Evolutionary conservation across 1,140 invertebrate genomes (phyloP).

Genomic region (Pinna nobilis): DNA sequence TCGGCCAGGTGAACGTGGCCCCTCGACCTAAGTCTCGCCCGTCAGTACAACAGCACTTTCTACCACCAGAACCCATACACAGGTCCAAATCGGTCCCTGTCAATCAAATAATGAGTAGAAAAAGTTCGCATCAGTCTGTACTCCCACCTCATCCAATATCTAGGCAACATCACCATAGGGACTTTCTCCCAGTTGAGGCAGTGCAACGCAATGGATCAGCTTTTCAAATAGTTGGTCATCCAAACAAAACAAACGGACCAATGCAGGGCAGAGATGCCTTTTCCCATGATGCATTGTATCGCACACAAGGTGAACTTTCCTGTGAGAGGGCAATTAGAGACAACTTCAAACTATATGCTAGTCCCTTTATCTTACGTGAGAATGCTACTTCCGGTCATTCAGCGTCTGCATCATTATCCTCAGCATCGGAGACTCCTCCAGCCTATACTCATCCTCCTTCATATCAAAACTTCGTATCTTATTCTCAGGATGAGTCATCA

Average conservation of each 20-base stretch:
- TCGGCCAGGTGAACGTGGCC: slow-evolving; percentile 28
- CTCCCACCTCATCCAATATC: slow-evolving; percentile 46
- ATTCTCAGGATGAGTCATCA: slow-evolving; percentile 26
- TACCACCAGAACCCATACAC: slow-evolving; percentile 36
- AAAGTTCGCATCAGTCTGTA: slow-evolving; percentile 21
- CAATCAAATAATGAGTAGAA: slow-evolving; percentile 27
- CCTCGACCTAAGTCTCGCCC: slow-evolving; percentile 40
- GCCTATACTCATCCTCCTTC: slow-evolving; percentile 50
- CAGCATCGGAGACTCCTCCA: slow-evolving; percentile 23
- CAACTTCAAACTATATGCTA: slow-evolving; percentile 48
- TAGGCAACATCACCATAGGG: slow-evolving; percentile 16
- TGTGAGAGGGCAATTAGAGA: slow-evolving; percentile 46
- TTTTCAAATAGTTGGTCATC: slow-evolving; percentile 44
- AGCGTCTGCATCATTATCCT: slow-evolving; percentile 1
- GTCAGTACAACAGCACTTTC: slow-evolving; percentile 34
- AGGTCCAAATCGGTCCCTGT: slow-evolving; percentile 25
- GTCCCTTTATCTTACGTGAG: slow-evolving; percentile 29
- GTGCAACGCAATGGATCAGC: slow-evolving; percentile 45
- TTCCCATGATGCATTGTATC: slow-evolving; percentile 1
- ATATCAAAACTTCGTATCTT: slow-evolving; percentile 46
- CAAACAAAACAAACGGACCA: slow-evolving; percentile 9
- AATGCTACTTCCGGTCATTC: neutral
- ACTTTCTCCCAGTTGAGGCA: slow-evolving; percentile 37
- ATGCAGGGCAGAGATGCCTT: slow-evolving; percentile 12
- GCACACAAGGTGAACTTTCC: slow-evolving; percentile 28